A percentile compares a stretch with the other conserved stretches of the same genome.
Evolutionary conservation across 35 echinoderm and acorn worm species (phyloP).

Genomic region (Nesometra sesokonis): DNA sequence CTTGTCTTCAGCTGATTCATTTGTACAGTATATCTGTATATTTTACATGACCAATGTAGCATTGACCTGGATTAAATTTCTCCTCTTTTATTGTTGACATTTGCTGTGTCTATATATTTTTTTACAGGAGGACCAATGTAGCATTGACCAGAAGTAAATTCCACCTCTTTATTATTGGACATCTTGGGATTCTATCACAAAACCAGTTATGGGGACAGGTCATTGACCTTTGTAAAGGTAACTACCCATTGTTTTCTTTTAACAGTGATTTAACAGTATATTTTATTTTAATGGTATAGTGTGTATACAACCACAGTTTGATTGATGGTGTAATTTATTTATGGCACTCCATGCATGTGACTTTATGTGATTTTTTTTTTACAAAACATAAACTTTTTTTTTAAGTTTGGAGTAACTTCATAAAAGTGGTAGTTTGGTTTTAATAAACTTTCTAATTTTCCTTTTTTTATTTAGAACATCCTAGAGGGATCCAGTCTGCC

Average conservation of each 20-base stretch:
- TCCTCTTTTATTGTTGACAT: too few species aligned
- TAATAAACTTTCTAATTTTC: not conserved
- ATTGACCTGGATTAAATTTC: too few species aligned
- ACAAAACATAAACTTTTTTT: too few species aligned
- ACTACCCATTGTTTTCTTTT: not conserved
- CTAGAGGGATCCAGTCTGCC: slow-evolving; percentile 45
- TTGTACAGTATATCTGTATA: too few species aligned
- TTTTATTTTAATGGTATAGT: not conserved
- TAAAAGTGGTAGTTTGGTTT: too few species aligned
- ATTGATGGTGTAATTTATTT: not conserved
- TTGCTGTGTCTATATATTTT: too few species aligned
- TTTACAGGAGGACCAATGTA: slow-evolving; percentile 81
- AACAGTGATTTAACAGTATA: not conserved
- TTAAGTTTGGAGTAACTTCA: too few species aligned
- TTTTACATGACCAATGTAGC: too few species aligned
- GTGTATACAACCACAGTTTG: not conserved
- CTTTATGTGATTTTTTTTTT: too few species aligned
- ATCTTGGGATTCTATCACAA: slow-evolving; percentile 64
- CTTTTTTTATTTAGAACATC: slow-evolving; percentile 2
- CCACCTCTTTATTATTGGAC: slow-evolving; percentile 85
- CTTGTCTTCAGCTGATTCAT: too few species aligned
- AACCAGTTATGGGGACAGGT: slow-evolving; percentile 71
- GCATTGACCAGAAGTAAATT: slow-evolving; percentile 78
- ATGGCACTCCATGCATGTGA: not conserved
- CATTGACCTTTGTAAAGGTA: slow-evolving; percentile 76